A percentile compares a stretch with the other conserved stretches of the same genome.
Evolutionary conservation across 2,113 vertebrate species (phyloP).

Genomic region (Raja brachyura): DNA sequence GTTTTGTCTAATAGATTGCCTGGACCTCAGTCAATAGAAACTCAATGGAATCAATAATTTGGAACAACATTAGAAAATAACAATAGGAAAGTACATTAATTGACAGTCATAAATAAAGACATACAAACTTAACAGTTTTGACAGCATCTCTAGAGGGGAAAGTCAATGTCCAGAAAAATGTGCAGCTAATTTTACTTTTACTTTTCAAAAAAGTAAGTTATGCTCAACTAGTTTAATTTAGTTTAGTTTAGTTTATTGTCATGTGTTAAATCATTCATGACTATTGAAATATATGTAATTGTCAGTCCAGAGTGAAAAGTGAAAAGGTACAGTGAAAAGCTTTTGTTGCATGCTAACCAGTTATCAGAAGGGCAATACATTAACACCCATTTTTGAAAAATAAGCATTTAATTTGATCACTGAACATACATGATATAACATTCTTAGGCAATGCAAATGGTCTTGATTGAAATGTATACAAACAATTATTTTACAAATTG

Average conservation of each 20-base stretch:
- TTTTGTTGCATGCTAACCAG: no score
- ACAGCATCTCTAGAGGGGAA: no score
- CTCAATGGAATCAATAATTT: neutral
- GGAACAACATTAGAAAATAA: neutral
- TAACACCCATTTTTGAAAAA: neutral
- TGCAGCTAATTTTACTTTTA: neutral
- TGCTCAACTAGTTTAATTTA: neutral
- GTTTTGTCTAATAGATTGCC: neutral
- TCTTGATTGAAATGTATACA: neutral
- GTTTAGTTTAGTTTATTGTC: no score
- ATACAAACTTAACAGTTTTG: no score
- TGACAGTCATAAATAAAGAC: neutral
- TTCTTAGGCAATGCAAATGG: neutral
- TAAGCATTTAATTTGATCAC: neutral
- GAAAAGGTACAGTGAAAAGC: no score
- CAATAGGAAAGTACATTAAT: neutral
- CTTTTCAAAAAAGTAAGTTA: neutral
- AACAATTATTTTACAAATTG: neutral
- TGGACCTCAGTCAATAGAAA: neutral
- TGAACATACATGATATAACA: neutral
- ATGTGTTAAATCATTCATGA: no score
- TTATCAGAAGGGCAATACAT: no score
- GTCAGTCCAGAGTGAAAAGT: no score
- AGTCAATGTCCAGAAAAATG: no score
- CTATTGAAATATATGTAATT: no score